Base-by-base conservation (phyloP, 1,140 invertebrate genomes). In the Cyphomyrmex costatus region DNA sequence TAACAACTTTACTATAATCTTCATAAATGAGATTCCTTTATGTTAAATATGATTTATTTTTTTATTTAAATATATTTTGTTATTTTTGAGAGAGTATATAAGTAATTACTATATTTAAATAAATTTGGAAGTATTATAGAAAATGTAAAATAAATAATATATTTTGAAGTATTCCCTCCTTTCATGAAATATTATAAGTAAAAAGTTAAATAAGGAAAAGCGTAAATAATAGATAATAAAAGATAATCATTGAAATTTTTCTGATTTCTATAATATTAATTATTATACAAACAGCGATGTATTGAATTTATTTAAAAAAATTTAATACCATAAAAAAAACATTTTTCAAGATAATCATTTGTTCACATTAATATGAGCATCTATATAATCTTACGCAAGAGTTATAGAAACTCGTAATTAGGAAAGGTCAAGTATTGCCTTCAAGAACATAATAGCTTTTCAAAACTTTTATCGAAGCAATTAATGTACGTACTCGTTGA, bases 1-100 rank as follows among this genome's bases (percentile, higher is more conserved):
- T 49, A 66, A 12, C 46, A 36, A 53, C 7, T 70, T 70, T 21
- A 63, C 12, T 4, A 16, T 19, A 56, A 68, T 53, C 21, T 60
- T 68, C 33, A 36, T 36, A n/a, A 68, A 30, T 24, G 2, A 14
- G 16, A 10, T 63, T 12, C 46, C 1, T 12, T 49, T 63, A 0
- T 63, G 46, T 7, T 7, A 76, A 76, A 60, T 33, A 71, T 33
- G 33, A 73, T 33, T 21, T n/a, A n/a, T n/a, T n/a, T n/a, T n/a
- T n/a, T n/a, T n/a, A 60, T 58, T 60, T 60, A 24, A 58, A 60
- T 21, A 60, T 24, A n/a, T 63, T 60, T 5, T 36, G 58, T 74
- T 74, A n/a, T 24, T 24, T 16, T 3, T 58, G 8, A 6, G 14
- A 24, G 4, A 58, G 1, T 74, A 56, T 27, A 33, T 6, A 30